A percentile compares a stretch with the other conserved stretches of the same genome.
phyloP scores from a whole-genome alignment of 2,113 vertebrate genomes.

The Aix galericulata region DNA sequence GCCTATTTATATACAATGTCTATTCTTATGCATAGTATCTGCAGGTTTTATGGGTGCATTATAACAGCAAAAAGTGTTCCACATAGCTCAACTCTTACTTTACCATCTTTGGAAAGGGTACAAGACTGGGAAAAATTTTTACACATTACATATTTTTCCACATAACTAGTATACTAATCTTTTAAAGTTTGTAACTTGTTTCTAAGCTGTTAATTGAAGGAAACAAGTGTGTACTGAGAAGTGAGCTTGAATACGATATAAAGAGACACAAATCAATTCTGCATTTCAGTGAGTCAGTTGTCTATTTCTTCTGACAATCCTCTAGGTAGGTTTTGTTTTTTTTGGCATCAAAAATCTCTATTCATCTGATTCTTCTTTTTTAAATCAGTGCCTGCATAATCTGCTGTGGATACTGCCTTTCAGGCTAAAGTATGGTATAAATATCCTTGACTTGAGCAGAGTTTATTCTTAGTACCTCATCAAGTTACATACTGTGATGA shows the following conservation, averaged over 20 bases:
- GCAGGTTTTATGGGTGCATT: neutral
- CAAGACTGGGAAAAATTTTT: neutral
- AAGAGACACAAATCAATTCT: neutral
- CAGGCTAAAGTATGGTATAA: neutral
- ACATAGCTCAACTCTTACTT: neutral
- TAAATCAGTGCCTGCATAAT: neutral
- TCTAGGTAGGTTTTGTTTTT: neutral
- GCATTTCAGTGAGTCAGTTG: neutral
- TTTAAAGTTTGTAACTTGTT: neutral
- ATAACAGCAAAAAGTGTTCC: neutral
- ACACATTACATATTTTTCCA: rapidly evolving
- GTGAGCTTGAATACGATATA: neutral
- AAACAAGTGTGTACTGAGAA: neutral
- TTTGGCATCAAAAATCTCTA: neutral
- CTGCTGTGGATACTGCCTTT: neutral
- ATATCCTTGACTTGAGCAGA: neutral
- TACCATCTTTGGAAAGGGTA: neutral
- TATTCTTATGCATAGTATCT: rapidly evolving
- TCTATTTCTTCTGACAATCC: neutral
- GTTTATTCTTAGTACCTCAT: neutral
- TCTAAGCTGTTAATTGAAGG: neutral
- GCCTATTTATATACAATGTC: rapidly evolving
- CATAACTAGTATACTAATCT: rapidly evolving
- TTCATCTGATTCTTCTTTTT: neutral
- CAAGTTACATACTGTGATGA: neutral